phyloP scores from a whole-genome alignment of 2,113 vertebrate species.

The Panthera tigris region DNA sequence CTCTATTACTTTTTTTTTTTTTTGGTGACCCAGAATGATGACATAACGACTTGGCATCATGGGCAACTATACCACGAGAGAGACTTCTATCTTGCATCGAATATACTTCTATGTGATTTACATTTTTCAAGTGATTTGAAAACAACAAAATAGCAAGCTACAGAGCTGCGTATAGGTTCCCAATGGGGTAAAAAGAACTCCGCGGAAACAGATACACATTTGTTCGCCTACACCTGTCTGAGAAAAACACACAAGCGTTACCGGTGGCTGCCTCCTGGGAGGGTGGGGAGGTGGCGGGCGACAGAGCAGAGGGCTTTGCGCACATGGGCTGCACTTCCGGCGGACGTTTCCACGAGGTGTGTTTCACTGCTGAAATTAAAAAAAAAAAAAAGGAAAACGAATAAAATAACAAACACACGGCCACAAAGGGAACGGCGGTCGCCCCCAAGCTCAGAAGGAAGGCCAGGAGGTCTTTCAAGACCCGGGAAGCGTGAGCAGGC shows the following conservation, averaged over 20 bases:
- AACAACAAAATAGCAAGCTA: not conserved
- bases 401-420: not conserved
- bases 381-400: not conserved
- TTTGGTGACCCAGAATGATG: not conserved
- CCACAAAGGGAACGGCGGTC: not conserved
- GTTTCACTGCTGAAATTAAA: not conserved
- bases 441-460: not conserved
- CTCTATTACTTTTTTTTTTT: not conserved
- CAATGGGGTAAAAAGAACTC: not conserved
- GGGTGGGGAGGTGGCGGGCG: not conserved
- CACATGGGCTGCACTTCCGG: not conserved
- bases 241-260: not conserved
- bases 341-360: not conserved
- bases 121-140: not conserved
- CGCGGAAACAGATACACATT: not conserved
- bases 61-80: not conserved
- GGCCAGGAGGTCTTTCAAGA: not conserved
- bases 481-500: not conserved
- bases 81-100: not conserved
- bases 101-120: not conserved
- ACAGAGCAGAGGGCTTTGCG: not conserved
- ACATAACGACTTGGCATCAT: not conserved
- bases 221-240: not conserved
- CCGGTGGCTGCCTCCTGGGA: not conserved
- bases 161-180: not conserved